These are phyloP conservation scores for Knipowitschia caucasica DNA, from an alignment of 2,797 vertebrate genomes.

Conservation along the genomic window DNA sequence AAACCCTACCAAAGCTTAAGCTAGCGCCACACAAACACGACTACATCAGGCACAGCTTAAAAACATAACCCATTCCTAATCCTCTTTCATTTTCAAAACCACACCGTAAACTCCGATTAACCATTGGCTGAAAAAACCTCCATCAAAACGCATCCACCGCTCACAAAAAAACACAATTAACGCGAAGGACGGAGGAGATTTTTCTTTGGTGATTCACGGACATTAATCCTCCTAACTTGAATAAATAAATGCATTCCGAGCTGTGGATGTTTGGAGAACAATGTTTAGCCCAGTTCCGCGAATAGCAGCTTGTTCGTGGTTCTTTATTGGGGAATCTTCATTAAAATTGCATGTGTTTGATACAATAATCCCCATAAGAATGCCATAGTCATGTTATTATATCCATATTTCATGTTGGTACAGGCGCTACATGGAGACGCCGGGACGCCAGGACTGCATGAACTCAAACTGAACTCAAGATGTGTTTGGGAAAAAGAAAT, in stretches of 20 bases:
- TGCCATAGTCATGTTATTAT: neutral
- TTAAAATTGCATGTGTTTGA: neutral
- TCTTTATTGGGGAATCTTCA: neutral
- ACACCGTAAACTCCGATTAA: neutral
- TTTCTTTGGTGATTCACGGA: neutral
- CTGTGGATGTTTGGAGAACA: neutral
- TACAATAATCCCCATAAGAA: neutral
- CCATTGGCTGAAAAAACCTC: neutral
- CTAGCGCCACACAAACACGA: neutral
- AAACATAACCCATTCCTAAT: neutral
- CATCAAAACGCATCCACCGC: constrained; percentile 18
- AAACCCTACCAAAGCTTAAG: too few species aligned
- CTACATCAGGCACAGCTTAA: neutral
- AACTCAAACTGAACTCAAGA: neutral
- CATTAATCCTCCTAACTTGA: neutral
- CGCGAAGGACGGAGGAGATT: neutral
- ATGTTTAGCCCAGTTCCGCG: neutral
- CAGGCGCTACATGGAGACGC: neutral
- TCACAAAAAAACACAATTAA: constrained; percentile 9
- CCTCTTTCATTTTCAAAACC: neutral
- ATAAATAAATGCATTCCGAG: neutral
- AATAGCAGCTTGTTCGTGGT: neutral
- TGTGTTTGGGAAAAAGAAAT: neutral
- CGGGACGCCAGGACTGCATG: too few species aligned
- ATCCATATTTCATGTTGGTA: neutral